phyloP scores from a whole-genome alignment of 37 sponge, comb jelly and placozoan genomes.

The Agelas oroides region DNA sequence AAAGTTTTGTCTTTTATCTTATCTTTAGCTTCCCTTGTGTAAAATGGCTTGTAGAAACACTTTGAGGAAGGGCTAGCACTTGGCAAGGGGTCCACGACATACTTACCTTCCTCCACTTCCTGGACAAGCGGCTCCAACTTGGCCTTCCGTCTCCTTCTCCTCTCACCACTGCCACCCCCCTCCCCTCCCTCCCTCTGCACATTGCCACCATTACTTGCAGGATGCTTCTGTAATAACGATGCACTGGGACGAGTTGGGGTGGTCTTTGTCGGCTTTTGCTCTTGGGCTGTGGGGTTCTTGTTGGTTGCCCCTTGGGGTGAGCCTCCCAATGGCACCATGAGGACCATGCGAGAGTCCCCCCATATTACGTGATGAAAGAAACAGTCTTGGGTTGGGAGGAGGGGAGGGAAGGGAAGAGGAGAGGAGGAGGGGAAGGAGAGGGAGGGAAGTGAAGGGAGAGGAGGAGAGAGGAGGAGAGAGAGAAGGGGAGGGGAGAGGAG shows the following conservation, averaged over 20 bases:
- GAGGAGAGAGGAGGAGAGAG: background rate
- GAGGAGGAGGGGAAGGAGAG: background rate
- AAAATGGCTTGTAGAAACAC: too few relatives aligned
- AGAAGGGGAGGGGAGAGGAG: too few relatives aligned
- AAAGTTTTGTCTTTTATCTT: too few relatives aligned
- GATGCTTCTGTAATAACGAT: background rate
- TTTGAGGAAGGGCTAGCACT: too few relatives aligned
- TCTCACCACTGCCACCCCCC: slow-evolving; percentile 1
- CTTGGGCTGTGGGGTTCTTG: too few relatives aligned
- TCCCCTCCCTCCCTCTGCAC: background rate
- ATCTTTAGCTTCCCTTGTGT: too few relatives aligned
- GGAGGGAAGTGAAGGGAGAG: background rate
- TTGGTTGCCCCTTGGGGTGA: too few relatives aligned
- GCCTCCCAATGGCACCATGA: slow-evolving; percentile 52
- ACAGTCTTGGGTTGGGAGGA: slow-evolving; percentile 22
- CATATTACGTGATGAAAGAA: slow-evolving; percentile 71
- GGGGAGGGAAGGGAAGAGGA: too few relatives aligned
- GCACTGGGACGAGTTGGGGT: too few relatives aligned
- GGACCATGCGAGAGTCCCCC: slow-evolving; percentile 46
- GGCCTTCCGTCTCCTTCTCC: slow-evolving; percentile 37
- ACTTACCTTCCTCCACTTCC: slow-evolving; percentile 34
- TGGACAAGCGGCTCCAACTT: slow-evolving; percentile 22
- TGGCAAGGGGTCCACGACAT: too few relatives aligned
- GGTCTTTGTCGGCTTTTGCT: too few relatives aligned
- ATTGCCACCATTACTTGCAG: background rate